Conservation (phyloP, 2,113 vertebrate species). For the Microcebus ravelobensis region DNA sequence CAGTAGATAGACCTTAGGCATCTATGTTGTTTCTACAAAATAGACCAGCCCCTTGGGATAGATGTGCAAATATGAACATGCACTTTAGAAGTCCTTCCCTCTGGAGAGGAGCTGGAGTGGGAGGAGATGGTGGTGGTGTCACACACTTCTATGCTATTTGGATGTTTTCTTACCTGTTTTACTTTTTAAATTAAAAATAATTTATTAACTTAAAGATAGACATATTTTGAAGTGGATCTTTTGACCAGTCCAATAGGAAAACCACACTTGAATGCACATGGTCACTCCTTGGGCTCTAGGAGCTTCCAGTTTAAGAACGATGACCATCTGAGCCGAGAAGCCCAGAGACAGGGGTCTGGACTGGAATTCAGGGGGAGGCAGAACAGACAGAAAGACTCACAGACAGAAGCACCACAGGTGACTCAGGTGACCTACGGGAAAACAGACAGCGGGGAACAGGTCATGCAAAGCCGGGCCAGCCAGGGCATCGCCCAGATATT, state of each 20-base stretch:
- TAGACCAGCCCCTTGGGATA: background rate
- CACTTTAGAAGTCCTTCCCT: background rate
- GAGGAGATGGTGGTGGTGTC: background rate
- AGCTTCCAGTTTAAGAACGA: background rate
- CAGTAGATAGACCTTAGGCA: background rate
- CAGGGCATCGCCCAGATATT: background rate
- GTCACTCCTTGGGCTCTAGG: background rate
- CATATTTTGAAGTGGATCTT: background rate
- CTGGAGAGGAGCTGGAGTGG: accelerated
- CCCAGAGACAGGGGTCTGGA: background rate
- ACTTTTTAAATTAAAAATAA: background rate
- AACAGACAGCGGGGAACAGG: background rate
- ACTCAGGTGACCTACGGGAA: background rate
- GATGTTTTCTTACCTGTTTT: background rate
- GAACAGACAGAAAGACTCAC: background rate
- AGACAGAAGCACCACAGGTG: background rate
- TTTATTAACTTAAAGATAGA: background rate
- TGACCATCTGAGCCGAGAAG: background rate
- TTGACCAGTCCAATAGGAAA: background rate
- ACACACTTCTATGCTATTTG: background rate
- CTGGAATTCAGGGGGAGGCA: background rate
- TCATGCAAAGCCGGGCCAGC: background rate
- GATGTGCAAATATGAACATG: background rate
- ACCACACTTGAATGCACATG: background rate
- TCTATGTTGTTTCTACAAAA: background rate